These are phyloP conservation scores for Acronicta leporina DNA, from an alignment of 2,888 invertebrate genomes.

Conservation along the genomic window DNA sequence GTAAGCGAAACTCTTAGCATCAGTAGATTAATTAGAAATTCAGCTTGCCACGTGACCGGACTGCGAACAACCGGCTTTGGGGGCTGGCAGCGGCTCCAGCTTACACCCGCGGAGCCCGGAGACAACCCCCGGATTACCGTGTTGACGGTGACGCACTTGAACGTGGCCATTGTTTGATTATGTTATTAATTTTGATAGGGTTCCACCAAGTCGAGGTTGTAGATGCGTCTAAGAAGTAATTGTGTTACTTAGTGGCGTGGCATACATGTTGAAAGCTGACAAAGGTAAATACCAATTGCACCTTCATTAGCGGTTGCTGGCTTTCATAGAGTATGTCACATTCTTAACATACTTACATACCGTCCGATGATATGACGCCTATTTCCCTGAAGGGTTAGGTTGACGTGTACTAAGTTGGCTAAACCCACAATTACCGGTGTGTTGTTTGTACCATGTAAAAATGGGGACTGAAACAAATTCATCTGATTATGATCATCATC, in stretches of 20 bases:
- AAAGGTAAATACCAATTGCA: neutral
- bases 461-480: too few species aligned
- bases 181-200: conserved; percentile 39
- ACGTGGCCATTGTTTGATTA: conserved; percentile 30
- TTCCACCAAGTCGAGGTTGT: conserved; percentile 2
- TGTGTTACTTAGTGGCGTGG: neutral
- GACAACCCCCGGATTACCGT: conserved; percentile 29
- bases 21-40: conserved; percentile 66
- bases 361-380: too few species aligned
- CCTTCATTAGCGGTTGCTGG: neutral
- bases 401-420: too few species aligned
- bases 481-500: too few species aligned
- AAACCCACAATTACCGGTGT: too few species aligned
- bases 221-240: neutral
- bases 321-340: too few species aligned
- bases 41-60: conserved; percentile 58
- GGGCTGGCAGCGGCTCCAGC: conserved; percentile 4
- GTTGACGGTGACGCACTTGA: conserved; percentile 32
- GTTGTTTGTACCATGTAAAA: too few species aligned
- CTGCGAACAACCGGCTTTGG: conserved; percentile 56
- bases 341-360: too few species aligned
- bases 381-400: too few species aligned
- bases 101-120: conserved; percentile 7
- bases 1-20: conserved; percentile 28
- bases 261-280: neutral